Evolutionary conservation across 2,113 vertebrate species (phyloP), one percentile per base, ranked within the genome.

Genomic region (Gopherus evgoodei): DNA sequence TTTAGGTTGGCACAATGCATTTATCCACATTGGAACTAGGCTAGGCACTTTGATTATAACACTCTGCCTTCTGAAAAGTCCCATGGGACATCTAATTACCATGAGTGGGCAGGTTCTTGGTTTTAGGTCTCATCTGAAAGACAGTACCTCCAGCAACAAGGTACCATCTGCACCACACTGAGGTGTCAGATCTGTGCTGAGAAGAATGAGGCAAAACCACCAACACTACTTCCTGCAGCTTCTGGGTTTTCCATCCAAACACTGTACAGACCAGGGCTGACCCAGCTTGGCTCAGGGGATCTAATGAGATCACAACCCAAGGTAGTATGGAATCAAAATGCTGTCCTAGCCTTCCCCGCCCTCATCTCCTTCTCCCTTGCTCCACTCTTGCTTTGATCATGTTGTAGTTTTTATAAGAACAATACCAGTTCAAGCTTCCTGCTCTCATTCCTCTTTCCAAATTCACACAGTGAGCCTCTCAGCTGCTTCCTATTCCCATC

Each of bases 51-150:
- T 72, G n/a, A 72, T 72, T 38, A 72, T 38, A 72, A 72, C n/a
- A 72, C 19, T 72, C 65, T 72, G 65, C 65, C 81, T 96, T 81
- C 83, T 81, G 79, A 92, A 93, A 94, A 96, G 93, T 88, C 89
- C 65, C 89, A 81, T 69, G 54, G 89, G 81, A 80, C 89, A 44
- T 79, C 94, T 89, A n/a, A 81, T 92, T 84, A 29, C 38, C 38
- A 21, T 14, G 5, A 56, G 54, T 44, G 25, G 81, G 54, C 38
- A 72, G 35, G 65, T 22, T 72, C 53, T 44, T 59, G 25, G n/a
- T 44, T 83, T 7, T 78, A 47, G 75, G 42, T 47, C 21, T 47
- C 75, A 27, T 27, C 42, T 78, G 75, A 78, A 78, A 47, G 75
- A 78, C 22, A 78, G 38, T 78, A 24, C 13, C 75, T 27, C 75